Evolutionary conservation across 1,140 invertebrate genomes (phyloP), one percentile per base, ranked within the genome.

Genomic region (Drosophila elegans): DNA sequence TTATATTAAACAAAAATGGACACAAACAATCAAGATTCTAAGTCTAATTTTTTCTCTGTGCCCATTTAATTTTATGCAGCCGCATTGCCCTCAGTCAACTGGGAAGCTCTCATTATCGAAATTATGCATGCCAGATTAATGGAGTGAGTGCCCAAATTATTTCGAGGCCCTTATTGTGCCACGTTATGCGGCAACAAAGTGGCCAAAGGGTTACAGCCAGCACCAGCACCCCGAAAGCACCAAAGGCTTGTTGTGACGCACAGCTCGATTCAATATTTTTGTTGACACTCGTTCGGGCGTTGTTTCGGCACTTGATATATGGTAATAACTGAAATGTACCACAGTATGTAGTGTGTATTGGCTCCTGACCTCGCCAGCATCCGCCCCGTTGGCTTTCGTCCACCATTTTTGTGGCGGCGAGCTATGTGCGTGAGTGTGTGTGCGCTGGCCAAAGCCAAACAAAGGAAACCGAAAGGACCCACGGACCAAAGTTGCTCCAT

Each of bases 401-500:
- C 9, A 60, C 59, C 55, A 44, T 57, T 74, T 63, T n/a, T 11
- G 27, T 42, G 36, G 34, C 7, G 46, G 11, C 16, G 16, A 13
- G 11, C 29, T 36, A 41, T 16, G 12, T 41, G 34, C 4, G 25
- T 39, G 32, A 60, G 51, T 16, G 57, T 34, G 57, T 34, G 25
- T 55, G 49, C 27, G 36, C n/a, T 55, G 54, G 67, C 54, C 60
- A 49, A 1, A 66, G 34, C 21, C 41, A 67, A 78, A 85, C 81
- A 85, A 85, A 83, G 80, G 46, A 83, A 78, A 78, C 68, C 49
- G 79, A 82, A 82, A 78, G 79, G 79, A 45, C 45, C 39, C 74
- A 66, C 56, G 49, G 56, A 72, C 78, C 80, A 74, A 53, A 44
- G 45, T 67, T 76, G 75, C 62, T 79, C 75, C 67, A 75, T 79